Evolutionary conservation across 2,797 vertebrate genomes (phyloP).

Genomic region (Eutrigla gurnardus): DNA sequence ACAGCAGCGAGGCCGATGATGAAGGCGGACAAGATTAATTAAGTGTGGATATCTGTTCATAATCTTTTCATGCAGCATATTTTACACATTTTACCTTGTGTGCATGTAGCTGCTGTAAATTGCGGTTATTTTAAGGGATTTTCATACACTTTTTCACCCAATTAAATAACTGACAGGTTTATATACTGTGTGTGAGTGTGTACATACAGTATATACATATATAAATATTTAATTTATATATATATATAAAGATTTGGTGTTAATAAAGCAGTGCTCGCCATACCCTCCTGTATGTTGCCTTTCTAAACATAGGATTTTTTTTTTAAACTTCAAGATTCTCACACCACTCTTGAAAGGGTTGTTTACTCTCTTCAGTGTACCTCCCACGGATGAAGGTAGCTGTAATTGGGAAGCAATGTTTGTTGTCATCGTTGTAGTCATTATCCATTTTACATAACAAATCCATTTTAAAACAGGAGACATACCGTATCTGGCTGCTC

Average conservation of each 20-base stretch:
- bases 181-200: conserved; percentile 29
- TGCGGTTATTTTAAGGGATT: background rate
- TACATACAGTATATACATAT: conserved; percentile 33
- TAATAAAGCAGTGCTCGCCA: conserved; percentile 13
- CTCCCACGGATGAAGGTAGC: conserved; percentile 57
- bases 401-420: conserved; percentile 62
- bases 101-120: background rate
- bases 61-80: conserved; percentile 37
- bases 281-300: conserved; percentile 9
- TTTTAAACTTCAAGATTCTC: conserved; percentile 30
- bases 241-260: conserved; percentile 32
- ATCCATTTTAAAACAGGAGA: conserved; percentile 58
- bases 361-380: conserved; percentile 49
- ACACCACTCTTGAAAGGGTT: conserved; percentile 36
- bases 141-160: conserved; percentile 2
- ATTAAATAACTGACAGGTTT: background rate
- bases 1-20: conserved; percentile 37
- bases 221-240: conserved; percentile 14
- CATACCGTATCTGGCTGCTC: conserved; percentile 33
- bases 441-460: conserved; percentile 61
- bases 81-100: background rate
- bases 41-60: conserved; percentile 45
- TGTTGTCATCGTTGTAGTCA: conserved; percentile 56
- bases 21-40: conserved; percentile 55
- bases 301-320: conserved; percentile 34